phyloP scores from a whole-genome alignment of 2,797 vertebrate species.

The Babyrousa celebensis region DNA sequence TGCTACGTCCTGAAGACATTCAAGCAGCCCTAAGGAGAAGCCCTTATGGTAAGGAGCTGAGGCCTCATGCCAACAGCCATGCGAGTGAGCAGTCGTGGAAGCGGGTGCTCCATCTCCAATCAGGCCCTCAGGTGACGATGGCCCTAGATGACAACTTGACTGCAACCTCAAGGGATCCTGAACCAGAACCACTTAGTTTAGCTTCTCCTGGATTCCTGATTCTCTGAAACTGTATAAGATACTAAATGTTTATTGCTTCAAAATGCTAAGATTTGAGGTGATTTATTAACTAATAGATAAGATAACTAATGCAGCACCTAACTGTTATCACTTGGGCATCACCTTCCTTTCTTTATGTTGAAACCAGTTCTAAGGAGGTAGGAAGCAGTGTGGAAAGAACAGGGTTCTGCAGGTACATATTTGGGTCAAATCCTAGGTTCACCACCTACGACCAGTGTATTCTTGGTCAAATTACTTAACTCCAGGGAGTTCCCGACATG shows the following conservation, averaged over 20 bases:
- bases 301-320: conserved; percentile 36
- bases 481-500: background rate
- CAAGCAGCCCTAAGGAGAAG: background rate
- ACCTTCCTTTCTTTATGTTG: conserved; percentile 25
- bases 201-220: conserved; percentile 27
- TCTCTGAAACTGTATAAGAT: conserved; percentile 52
- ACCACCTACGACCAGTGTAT: background rate
- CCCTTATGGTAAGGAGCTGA: background rate
- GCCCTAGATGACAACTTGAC: conserved; percentile 2
- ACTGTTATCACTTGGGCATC: conserved; percentile 2
- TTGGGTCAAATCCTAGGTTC: background rate
- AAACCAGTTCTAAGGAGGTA: conserved; percentile 34
- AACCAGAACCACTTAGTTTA: conserved; percentile 27
- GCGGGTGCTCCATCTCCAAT: background rate
- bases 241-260: conserved; percentile 54
- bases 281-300: conserved; percentile 49
- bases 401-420: conserved; percentile 11
- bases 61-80: background rate
- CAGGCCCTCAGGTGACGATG: conserved; percentile 11
- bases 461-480: conserved; percentile 24
- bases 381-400: background rate
- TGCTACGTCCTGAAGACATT: conserved; percentile 13
- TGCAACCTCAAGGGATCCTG: background rate
- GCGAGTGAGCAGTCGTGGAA: background rate
- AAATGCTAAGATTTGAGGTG: conserved; percentile 38